Evolutionary conservation across 2,113 vertebrate species (phyloP).

Genomic region (Pavo muticus): DNA sequence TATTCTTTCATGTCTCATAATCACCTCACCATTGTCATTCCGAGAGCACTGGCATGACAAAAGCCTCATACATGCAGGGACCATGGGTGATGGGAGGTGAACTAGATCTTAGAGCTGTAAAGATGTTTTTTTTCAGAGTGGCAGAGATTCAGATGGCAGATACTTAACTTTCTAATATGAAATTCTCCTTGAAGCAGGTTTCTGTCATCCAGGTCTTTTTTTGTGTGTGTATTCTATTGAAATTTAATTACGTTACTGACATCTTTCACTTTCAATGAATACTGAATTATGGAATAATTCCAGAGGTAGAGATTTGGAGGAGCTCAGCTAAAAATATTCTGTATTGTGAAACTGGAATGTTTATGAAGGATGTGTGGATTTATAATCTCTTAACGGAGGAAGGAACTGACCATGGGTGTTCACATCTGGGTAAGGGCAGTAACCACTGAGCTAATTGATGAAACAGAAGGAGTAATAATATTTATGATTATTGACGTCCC

Average conservation of each 20-base stretch:
- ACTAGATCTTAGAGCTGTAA: neutral
- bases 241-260: neutral
- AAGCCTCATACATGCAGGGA: neutral
- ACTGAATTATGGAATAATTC: neutral
- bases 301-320: neutral
- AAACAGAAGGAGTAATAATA: neutral
- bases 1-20: neutral
- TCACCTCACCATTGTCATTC: neutral
- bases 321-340: neutral
- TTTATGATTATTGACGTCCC: neutral
- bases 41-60: neutral
- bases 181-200: neutral
- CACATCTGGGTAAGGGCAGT: neutral
- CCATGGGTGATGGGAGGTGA: neutral
- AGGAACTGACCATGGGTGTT: neutral
- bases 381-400: neutral
- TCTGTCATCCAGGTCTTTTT: neutral
- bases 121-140: neutral
- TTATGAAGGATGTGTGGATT: neutral
- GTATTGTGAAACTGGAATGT: neutral
- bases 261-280: neutral
- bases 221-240: neutral
- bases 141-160: neutral
- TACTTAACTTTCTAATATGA: neutral
- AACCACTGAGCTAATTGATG: neutral